phyloP scores from a whole-genome alignment of 2,113 vertebrate genomes.

The Myotis davidii region DNA sequence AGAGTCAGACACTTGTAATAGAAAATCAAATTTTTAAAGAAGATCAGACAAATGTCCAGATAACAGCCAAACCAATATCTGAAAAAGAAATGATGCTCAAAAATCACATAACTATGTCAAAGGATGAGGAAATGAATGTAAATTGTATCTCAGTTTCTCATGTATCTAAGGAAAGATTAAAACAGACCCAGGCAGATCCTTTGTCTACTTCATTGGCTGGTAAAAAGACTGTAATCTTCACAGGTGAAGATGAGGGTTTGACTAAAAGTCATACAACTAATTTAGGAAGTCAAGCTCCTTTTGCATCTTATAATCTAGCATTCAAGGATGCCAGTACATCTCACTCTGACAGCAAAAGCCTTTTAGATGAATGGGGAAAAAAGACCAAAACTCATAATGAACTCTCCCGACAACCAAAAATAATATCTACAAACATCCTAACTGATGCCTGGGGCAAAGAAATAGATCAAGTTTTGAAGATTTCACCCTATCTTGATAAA shows the following conservation, averaged over 20 bases:
- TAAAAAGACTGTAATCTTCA: slow-evolving; percentile 77
- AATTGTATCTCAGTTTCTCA: not conserved
- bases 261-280: slow-evolving; percentile 60
- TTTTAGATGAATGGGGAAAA: slow-evolving; percentile 39
- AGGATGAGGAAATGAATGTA: slow-evolving; percentile 18
- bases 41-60: slow-evolving; percentile 43
- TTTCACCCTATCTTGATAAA: slow-evolving; percentile 54
- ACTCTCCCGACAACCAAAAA: not conserved
- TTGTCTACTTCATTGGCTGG: slow-evolving; percentile 33
- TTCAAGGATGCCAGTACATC: slow-evolving; percentile 55
- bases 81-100: not conserved
- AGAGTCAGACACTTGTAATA: slow-evolving; percentile 76
- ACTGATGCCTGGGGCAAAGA: not conserved
- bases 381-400: slow-evolving; percentile 24
- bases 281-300: not conserved
- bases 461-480: slow-evolving; percentile 45
- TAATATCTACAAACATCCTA: slow-evolving; percentile 12
- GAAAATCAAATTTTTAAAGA: slow-evolving; percentile 71
- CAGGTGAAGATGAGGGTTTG: slow-evolving; percentile 78
- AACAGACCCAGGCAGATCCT: slow-evolving; percentile 31
- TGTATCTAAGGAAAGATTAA: slow-evolving; percentile 40
- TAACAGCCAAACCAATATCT: not conserved
- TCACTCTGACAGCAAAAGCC: slow-evolving; percentile 15
- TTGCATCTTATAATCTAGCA: slow-evolving; percentile 9
- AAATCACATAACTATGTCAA: not conserved